Base-by-base conservation (phyloP, 2,113 vertebrate species). In the Cochlearius cochlearius region DNA sequence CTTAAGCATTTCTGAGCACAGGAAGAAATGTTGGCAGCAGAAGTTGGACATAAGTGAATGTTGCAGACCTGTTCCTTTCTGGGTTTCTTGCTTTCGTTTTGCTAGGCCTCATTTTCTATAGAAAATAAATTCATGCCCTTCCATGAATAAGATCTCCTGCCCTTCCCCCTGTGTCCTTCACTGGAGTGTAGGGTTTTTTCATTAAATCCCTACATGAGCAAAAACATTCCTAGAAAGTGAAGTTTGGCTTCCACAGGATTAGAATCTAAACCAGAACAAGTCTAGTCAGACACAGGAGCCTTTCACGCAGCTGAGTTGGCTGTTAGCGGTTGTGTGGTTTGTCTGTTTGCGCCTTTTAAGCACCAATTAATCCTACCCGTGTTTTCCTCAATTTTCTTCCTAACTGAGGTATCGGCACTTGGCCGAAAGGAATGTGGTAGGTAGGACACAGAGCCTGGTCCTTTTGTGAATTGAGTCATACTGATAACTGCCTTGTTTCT, bases 211-310 rank as follows among this genome's bases (percentile, higher is more conserved):
- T 78, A 81, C 79, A 63, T 78, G 83, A 92, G 88, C 60, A 72
- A 84, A 93, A 94, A 88, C 94, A 86, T 92, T 93, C 86, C 90
- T 94, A 74, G 88, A 96, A 97, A 94, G 88, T 95, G 86, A 96
- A 93, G 68, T 84, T 96, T 66, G 76, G 82, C 82, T 90, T 95
- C 50, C 75, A 87, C 11, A 30, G 88, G 88, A 83, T 96, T 96
- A 95, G 85, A 50, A 52, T 95, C 55, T 92, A 92, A 94, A 93
- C 86, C 68, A 96, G 88, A 89, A 63, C 55, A 77, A 84, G 68
- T 43, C 78, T 69, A 52, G 86, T 77, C 55, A 84, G 83, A 93
- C 72, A 88, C 67, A 88, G 47, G 59, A 93, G 52, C 64, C 83
- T 97, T 94, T 96, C 79, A 92, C 0, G 0, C 34, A 64, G 64